Evolutionary conservation across 2,113 vertebrate species (phyloP), one percentile per base, ranked within the genome.

Genomic region (Nycticryphes semicollaris): DNA sequence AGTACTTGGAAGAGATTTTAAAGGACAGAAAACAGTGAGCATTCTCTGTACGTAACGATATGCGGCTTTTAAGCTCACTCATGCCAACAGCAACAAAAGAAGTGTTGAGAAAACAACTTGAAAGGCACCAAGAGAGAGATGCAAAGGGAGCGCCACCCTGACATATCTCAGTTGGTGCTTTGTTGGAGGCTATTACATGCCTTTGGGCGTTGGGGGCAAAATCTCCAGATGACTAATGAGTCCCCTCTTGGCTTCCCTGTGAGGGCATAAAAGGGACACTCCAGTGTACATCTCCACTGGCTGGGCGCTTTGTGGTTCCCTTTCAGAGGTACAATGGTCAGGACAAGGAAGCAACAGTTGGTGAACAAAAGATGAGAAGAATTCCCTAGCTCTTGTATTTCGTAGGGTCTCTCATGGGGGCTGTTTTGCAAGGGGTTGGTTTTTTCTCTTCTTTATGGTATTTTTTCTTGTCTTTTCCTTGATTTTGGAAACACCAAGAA

Each of bases 51-150:
- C 95, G 94, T 97, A 97, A 97, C 10, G 41, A 96, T 97, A 96
- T 96, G 89, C 97, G 92, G 88, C 97, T 97, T 98, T 97, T 96
- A 97, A 98, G 96, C 72, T 84, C 95, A 88, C 84, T 93, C 94
- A 87, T 93, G 97, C 97, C 96, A 98, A 97, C 28, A 87, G 96
- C 96, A 97, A 97, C 96, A 97, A 98, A 97, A 95, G 95, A 97
- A 95, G 95, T 97, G 94, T 98, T 97, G 97, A 96, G 95, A 97
- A 97, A 98, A 97, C 96, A 98, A 95, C 95, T 96, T 96, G 97
- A 96, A 97, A 96, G 95, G 93, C 95, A 93, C 37, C 81, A 91
- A 94, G 85, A 97, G 89, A 47, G 92, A 86, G 87, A 95, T 60
- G 93, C 69, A 84, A 91, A 97, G 70, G 41, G 79, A 70, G 87